Percentiles rank a stretch among this genome's conserved stretches.
phyloP scores from a whole-genome alignment of 2,113 vertebrate species.

The Pipa parva region DNA sequence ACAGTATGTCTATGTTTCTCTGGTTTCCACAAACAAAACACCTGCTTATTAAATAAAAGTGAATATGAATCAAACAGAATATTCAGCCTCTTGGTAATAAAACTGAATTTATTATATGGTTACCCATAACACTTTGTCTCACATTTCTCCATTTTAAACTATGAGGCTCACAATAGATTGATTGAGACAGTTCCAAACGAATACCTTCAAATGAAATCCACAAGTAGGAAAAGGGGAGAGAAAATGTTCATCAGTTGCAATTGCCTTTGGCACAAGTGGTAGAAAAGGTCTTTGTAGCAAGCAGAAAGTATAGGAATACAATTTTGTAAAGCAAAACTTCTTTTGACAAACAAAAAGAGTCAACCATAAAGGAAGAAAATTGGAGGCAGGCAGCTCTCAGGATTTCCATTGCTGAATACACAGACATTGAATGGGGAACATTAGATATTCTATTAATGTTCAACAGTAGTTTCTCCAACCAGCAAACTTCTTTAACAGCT shows the following conservation, averaged over 20 bases:
- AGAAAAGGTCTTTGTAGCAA: too few species aligned
- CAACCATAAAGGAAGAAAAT: background rate
- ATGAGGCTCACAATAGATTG: too few species aligned
- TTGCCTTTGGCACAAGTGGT: rapidly evolving
- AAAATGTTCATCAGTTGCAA: background rate
- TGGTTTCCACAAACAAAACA: too few species aligned
- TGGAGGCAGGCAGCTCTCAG: background rate
- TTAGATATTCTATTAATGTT: slow-evolving; percentile 41
- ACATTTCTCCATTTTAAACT: too few species aligned
- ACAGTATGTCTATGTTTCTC: too few species aligned
- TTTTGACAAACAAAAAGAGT: slow-evolving; percentile 20
- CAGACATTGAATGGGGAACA: slow-evolving; percentile 5
- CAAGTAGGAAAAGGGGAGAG: slow-evolving; percentile 33
- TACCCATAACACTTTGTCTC: too few species aligned
- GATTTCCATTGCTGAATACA: rapidly evolving
- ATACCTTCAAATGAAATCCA: too few species aligned
- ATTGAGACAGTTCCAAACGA: too few species aligned
- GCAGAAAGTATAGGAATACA: background rate
- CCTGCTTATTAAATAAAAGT: too few species aligned
- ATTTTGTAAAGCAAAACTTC: slow-evolving; percentile 16
- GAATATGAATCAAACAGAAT: too few species aligned
- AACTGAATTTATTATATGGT: too few species aligned
- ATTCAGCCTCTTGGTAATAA: slow-evolving; percentile 19
- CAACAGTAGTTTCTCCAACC: slow-evolving; percentile 8
- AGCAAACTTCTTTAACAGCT: background rate